phyloP scores from a whole-genome alignment of 92 coral and sea anemone genomes.

The Micromussa lordhowensis region DNA sequence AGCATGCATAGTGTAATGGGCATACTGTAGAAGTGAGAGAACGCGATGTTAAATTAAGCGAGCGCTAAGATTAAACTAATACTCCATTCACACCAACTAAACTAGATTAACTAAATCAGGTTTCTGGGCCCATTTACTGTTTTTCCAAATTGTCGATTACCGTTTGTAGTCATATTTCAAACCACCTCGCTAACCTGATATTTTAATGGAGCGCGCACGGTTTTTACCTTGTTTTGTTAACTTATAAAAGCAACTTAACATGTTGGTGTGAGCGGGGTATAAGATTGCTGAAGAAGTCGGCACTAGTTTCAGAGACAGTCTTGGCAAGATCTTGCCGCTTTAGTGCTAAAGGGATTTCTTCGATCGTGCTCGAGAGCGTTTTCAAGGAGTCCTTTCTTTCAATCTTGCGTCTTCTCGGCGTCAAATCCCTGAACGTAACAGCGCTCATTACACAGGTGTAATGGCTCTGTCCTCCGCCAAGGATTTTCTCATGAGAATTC shows the following conservation, averaged over 20 bases:
- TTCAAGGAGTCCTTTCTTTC: not conserved
- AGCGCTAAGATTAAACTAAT: not conserved
- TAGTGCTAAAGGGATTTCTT: not conserved
- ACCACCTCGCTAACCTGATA: too few relatives aligned
- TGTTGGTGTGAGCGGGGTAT: too few relatives aligned
- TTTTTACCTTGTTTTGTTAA: too few relatives aligned
- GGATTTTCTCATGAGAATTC: slow-evolving; percentile 40
- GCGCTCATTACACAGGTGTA: slow-evolving; percentile 1
- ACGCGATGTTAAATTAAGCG: not conserved
- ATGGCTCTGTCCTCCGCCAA: not conserved
- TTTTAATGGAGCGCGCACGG: too few relatives aligned
- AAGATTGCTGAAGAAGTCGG: not conserved
- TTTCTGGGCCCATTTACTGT: too few relatives aligned
- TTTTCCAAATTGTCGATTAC: too few relatives aligned
- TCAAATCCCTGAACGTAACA: not conserved
- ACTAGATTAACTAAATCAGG: too few relatives aligned
- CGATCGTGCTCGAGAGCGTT: not conserved
- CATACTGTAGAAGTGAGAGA: not conserved
- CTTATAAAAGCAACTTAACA: too few relatives aligned
- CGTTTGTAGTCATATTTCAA: too few relatives aligned
- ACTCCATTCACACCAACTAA: too few relatives aligned
- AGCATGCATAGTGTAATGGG: not conserved
- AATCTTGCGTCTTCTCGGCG: not conserved
- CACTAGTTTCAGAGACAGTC: not conserved
- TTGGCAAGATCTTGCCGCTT: not conserved